Conservation (phyloP, 2,888 invertebrate genomes). For the Perizoma affinitatum region DNA sequence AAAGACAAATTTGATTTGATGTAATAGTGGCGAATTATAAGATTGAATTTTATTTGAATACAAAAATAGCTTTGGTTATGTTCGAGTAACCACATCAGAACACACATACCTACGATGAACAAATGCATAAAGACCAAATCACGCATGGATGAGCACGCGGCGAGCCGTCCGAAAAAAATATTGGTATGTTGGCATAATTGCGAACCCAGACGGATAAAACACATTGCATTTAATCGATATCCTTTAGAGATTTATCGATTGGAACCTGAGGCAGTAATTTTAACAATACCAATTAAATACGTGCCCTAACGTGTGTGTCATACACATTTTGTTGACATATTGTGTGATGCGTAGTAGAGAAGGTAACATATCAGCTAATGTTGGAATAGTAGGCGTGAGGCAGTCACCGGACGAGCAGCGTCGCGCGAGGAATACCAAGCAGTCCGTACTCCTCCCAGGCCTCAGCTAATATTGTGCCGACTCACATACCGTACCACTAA, state of each 20-base stretch:
- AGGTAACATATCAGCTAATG: constrained; percentile 46
- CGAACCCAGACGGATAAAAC: constrained; percentile 58
- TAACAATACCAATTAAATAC: no score
- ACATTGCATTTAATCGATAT: constrained; percentile 37
- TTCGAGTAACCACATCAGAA: constrained; percentile 69
- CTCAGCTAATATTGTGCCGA: constrained; percentile 73
- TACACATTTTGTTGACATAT: constrained; percentile 23
- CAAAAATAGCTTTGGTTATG: constrained; percentile 68
- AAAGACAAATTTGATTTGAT: constrained; percentile 29
- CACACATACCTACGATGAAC: constrained; percentile 68
- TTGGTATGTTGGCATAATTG: constrained; percentile 76
- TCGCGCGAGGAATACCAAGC: constrained; percentile 70
- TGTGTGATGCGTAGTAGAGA: constrained; percentile 37
- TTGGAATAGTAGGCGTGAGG: constrained; percentile 50
- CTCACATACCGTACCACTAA: constrained; percentile 55
- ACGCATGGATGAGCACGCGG: constrained; percentile 73
- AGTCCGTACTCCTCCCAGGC: constrained; percentile 46
- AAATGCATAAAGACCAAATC: constrained; percentile 78
- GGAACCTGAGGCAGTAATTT: neutral
- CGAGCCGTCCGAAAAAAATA: constrained; percentile 73
- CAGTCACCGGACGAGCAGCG: constrained; percentile 52
- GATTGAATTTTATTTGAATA: constrained; percentile 68
- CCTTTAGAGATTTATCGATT: constrained; percentile 20
- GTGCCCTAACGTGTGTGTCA: no score
- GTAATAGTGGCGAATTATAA: constrained; percentile 41